Base-by-base conservation (phyloP, 2,888 invertebrate genomes). In the Leptarthrus brevirostris region DNA sequence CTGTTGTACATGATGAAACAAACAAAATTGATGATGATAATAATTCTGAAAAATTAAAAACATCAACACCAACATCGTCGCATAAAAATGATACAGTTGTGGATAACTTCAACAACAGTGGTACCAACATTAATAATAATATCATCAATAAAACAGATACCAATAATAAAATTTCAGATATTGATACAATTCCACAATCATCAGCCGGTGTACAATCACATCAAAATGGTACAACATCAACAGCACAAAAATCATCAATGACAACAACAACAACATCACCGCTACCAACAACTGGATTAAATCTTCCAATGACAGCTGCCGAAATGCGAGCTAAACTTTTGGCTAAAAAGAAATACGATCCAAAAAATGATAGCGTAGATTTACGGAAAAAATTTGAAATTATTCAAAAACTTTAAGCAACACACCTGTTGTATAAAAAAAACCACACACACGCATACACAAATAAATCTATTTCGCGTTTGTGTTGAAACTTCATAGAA, bases 341-440 rank as follows among this genome's bases (percentile, higher is more conserved):
- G 61, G 90, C 92, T 75, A 93, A 91, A 84, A 96, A 95, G 86
- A 94, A 94, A 85, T 90, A 92, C 83, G 95, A 96, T 85, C 95
- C 96, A 49, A 95, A 95, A 86, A 94, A 93, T 84, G 93, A 94
- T 82, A 90, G 91, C 61, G 92, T 96, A 87, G 95, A 95, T 87
- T 91, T 96, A 82, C 93, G 93, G 86, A 93, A 94, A 87, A 96
- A 96, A 87, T 95, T 95, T 83, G 95, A 96, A 84, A 96, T 96
- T 83, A 93, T 96, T 79, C 95, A 96, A 86, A 95, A 96, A 87
- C 90, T 96, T 85, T 96, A 90, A 87, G 26, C 26, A 72, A 44
- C 12, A 40, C n/a, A 40, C 49, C 12, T 22, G 16, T 16, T 30
- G 3, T 20, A 12, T 2, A 24, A 54, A 54, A 16, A 20, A 6